Conservation (phyloP, 2,797 vertebrate species). For the Holocentrus rufus region DNA sequence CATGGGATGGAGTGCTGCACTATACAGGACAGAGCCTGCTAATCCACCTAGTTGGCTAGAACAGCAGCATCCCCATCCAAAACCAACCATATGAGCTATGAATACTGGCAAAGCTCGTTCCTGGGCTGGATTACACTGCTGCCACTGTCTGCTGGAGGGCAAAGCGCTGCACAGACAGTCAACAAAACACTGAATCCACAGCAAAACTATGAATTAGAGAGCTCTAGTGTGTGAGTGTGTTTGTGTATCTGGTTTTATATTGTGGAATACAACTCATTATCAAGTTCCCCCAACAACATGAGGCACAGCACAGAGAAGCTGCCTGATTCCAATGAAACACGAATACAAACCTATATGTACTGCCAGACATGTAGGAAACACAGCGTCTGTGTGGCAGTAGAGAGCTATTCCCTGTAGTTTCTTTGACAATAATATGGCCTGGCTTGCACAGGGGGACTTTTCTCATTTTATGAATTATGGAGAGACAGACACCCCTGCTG, state of each 20-base stretch:
- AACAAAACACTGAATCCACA: conserved; percentile 42
- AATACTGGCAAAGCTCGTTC: conserved; percentile 57
- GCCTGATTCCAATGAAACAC: not conserved
- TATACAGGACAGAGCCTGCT: conserved; percentile 59
- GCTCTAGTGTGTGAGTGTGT: conserved; percentile 2
- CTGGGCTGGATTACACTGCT: conserved; percentile 53
- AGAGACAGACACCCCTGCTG: conserved; percentile 74
- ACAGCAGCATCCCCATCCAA: conserved; percentile 47
- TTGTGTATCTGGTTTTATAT: conserved; percentile 13
- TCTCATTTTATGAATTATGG: conserved; percentile 82
- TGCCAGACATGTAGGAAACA: conserved; percentile 35
- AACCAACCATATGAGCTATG: conserved; percentile 62
- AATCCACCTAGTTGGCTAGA: conserved; percentile 66
- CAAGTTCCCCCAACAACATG: conserved; percentile 12
- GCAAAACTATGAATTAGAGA: conserved; percentile 36
- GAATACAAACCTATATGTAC: conserved; percentile 33
- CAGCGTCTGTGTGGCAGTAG: conserved; percentile 36
- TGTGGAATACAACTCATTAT: conserved; percentile 3
- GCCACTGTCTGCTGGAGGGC: conserved; percentile 62
- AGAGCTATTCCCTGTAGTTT: conserved; percentile 58
- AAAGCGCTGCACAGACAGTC: conserved; percentile 41
- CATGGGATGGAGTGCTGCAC: conserved; percentile 26
- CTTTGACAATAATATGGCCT: conserved; percentile 68
- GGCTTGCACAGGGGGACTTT: conserved; percentile 70
- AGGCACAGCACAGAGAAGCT: not conserved